Base-by-base conservation (phyloP, 2,888 invertebrate genomes). In the Uloborus plumipes region DNA sequence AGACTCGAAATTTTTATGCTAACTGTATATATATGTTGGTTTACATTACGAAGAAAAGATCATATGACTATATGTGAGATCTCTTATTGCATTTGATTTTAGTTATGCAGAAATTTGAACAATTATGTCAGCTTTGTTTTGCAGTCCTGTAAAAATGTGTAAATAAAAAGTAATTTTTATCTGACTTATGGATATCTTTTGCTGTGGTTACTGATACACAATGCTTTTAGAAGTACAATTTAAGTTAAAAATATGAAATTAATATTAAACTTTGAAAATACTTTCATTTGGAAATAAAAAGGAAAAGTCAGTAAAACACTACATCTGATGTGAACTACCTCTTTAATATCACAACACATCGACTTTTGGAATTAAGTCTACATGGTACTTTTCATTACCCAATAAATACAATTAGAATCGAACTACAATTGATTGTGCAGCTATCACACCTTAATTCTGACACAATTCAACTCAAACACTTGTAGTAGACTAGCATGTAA, bases 311-410 rank as follows among this genome's bases (percentile, higher is more conserved):
- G 49, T 20, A 62, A 47, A 70, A n/a, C 50, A 26, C 9, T 62
- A 26, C 20, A 75, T 49, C 6, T 79, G 72, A 66, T 65, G 80
- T 80, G 67, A 69, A 80, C 74, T 80, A 80, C 51, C 59, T 69
- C 58, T 78, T 80, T 80, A 80, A 73, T 80, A 80, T 80, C 80
- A 80, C 80, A 80, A 74, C 66, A 80, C 80, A 80, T 74, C 55
- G 69, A 73, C 67, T 72, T 79, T 59, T 20, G 61, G 67, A 66
- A 69, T 62, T 74, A 65, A 72, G 66, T 55, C 20, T 55, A 73
- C 59, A 70, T 67, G 67, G 50, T 71, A 59, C 20, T 18, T 47
- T 47, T 67, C 67, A 50, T 61, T 72, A 61, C 47, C 62, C 71
- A 74, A 61, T 67, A 62, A 47, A 67, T 15, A 62, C 31, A 72